These are phyloP conservation scores for Gymnothorax javanicus DNA, from an alignment of 2,797 vertebrate genomes.

Conservation along the genomic window DNA sequence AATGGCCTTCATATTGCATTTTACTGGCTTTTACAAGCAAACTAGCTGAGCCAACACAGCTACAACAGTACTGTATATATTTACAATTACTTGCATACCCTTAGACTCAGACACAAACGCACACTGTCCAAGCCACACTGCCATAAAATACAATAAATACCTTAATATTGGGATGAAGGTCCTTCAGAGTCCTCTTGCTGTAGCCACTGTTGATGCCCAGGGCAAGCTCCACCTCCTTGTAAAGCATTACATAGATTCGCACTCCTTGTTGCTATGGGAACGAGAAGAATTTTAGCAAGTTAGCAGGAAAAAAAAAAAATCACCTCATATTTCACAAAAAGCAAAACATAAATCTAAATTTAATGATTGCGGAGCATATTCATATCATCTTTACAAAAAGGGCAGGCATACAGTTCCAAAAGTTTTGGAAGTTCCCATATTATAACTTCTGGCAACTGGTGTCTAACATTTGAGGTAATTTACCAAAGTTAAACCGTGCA, in stretches of 20 bases:
- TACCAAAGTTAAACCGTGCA: no score
- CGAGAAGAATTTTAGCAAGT: not conserved
- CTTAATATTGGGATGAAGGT: constrained; percentile 92
- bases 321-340: not conserved
- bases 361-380: no score
- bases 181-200: constrained; percentile 85
- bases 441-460: no score
- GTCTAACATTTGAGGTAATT: no score
- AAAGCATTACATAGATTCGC: constrained; percentile 90
- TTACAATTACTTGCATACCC: not conserved
- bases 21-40: no score
- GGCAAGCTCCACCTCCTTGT: constrained; percentile 95
- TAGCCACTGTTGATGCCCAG: constrained; percentile 96
- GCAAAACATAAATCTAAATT: no score
- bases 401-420: no score
- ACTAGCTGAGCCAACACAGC: no score
- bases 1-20: no score
- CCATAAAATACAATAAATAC: constrained; percentile 55
- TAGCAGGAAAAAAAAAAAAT: not conserved
- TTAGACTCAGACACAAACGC: not conserved
- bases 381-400: no score
- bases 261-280: constrained; percentile 89
- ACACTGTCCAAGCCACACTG: not conserved
- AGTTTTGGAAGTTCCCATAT: no score
- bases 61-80: no score